Evolutionary conservation across 1,140 invertebrate genomes (phyloP), one percentile per base, ranked within the genome.

Genomic region (Sitodiplosis mosellana): DNA sequence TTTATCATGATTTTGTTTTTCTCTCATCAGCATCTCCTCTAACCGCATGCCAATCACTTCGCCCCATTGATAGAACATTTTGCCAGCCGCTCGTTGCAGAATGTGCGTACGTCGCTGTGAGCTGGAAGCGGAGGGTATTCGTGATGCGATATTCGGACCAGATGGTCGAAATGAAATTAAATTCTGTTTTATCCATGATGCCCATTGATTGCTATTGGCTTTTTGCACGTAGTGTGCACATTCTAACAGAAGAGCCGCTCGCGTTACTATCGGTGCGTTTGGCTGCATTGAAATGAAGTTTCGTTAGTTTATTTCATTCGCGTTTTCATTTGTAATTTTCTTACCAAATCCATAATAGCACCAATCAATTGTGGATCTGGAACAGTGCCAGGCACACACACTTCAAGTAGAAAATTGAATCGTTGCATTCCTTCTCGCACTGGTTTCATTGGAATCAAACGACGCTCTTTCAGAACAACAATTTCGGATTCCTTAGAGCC

Each of bases 191-290:
- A 95, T 91, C 90, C 91, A 95, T 2, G 76, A 71, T 12, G 95
- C 93, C 94, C 95, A 99, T 52, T 93, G 87, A 1, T 93, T 92
- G 67, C 89, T 87, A 60, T 98, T 99, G 62, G 95, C 99, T 48
- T 84, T 80, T 61, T 98, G 91, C 0, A 99, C 92, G 58, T 97
- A 87, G 64, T 95, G 82, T 4, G 90, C 83, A 65, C 93, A 97
- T 67, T 99, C 95, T 33, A 99, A 66, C 22, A 97, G 63, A 33
- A 98, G 74, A 1, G 86, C 78, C 14, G 95, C 94, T 59, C 92
- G 69, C 0, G 88, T 75, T 0, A 95, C 80, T 1, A 99, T 81
- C 3, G 94, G 90, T 19, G 94, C 88, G 66, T 94, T 75, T 1
- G 86, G 91, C 89, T 96, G 64, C 36, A 75, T 72, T 47, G 40